Conservation (phyloP, 2,797 vertebrate species). For the Ceryle rudis region DNA sequence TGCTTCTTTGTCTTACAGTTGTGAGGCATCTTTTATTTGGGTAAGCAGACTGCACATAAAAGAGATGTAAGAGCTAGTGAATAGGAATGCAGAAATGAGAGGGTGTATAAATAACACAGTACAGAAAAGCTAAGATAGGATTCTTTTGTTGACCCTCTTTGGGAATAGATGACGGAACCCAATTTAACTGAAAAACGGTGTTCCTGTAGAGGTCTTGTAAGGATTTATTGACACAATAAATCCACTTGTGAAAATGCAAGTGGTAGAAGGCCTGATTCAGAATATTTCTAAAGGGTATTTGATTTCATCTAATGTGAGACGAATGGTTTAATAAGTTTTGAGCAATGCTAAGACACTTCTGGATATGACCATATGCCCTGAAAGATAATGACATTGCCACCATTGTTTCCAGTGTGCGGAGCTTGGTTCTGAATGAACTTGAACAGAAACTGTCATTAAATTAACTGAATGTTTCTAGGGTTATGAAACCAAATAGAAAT, state of each 20-base stretch:
- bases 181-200: not conserved
- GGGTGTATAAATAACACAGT: not conserved
- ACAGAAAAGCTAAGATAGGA: not conserved
- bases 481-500: not conserved
- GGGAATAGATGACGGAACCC: not conserved
- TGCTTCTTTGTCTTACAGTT: not conserved
- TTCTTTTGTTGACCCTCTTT: not conserved
- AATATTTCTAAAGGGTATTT: not conserved
- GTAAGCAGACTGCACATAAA: not conserved
- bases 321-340: conserved; percentile 49
- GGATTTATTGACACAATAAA: conserved; percentile 39
- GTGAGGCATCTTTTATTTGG: not conserved
- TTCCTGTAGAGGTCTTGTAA: not conserved
- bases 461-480: not conserved
- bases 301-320: not conserved
- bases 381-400: not conserved
- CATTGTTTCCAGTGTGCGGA: not conserved
- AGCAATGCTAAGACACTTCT: not conserved
- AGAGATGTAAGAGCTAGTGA: not conserved
- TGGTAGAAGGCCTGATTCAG: not conserved
- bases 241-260: not conserved
- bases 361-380: not conserved
- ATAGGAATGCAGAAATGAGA: not conserved
- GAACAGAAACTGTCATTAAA: not conserved
- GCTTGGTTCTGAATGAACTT: not conserved